phyloP scores from a whole-genome alignment of 2,888 invertebrate species.

The Drosophila stalkeri region DNA sequence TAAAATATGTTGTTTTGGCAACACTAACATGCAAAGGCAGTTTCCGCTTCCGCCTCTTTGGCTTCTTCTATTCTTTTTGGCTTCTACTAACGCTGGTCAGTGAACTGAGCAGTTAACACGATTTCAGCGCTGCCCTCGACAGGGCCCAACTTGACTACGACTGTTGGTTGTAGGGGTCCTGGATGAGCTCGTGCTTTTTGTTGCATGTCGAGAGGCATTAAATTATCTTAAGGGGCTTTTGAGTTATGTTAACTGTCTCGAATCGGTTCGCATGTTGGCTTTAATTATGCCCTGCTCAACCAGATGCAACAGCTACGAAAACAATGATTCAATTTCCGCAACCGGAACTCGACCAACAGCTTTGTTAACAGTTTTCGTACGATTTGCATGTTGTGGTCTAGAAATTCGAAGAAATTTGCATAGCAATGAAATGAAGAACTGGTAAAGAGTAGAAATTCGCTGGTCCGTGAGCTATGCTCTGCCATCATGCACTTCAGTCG shows the following conservation, averaged over 20 bases:
- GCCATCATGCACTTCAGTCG: not conserved
- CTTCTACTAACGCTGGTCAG: constrained; percentile 45
- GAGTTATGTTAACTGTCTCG: constrained; percentile 51
- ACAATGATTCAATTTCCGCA: constrained; percentile 68
- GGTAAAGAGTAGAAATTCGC: not conserved
- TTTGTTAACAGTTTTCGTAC: constrained; percentile 45
- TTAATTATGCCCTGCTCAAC: constrained; percentile 45
- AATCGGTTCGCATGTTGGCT: constrained; percentile 56
- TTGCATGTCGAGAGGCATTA: constrained; percentile 67
- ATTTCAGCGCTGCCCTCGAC: constrained; percentile 11
- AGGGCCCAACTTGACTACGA: not conserved
- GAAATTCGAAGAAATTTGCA: constrained; percentile 37
- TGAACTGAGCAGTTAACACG: constrained; percentile 54
- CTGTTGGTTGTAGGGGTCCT: not conserved
- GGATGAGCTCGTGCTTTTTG: constrained; percentile 22
- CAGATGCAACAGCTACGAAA: constrained; percentile 31
- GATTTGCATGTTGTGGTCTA: constrained; percentile 35
- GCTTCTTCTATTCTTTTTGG: constrained; percentile 11
- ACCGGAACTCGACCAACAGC: constrained; percentile 47
- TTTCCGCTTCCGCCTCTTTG: constrained; percentile 31
- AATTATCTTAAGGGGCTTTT: constrained; percentile 45
- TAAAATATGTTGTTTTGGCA: constrained; percentile 6
- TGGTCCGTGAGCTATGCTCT: not conserved
- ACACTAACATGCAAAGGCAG: constrained; percentile 10
- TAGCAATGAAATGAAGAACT: constrained; percentile 22